Conservation (phyloP, 2,797 vertebrate genomes). For the Anisognathus igniventris region DNA sequence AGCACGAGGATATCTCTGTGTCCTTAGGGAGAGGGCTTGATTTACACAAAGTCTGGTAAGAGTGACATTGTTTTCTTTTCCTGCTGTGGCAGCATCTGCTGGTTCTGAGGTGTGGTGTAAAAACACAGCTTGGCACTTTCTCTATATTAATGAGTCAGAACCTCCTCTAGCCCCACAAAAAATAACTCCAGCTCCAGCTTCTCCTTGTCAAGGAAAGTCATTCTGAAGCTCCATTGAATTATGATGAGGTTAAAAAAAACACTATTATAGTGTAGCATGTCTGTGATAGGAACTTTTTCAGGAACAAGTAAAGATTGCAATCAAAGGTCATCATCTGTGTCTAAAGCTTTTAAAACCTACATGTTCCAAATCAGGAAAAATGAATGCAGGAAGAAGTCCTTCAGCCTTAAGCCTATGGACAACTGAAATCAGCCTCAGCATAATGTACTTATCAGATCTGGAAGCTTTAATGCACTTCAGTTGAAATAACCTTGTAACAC, state of each 20-base stretch:
- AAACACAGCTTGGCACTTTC: background rate
- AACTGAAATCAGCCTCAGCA: constrained; percentile 14
- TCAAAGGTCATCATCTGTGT: background rate
- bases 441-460: constrained; percentile 27
- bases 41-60: background rate
- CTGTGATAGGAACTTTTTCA: background rate
- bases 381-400: background rate
- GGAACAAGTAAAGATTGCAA: background rate
- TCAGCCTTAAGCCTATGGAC: background rate
- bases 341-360: background rate
- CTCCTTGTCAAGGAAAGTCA: background rate
- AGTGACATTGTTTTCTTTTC: background rate
- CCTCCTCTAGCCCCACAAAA: background rate
- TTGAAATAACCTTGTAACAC: background rate
- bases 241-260: background rate
- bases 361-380: background rate
- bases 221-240: background rate
- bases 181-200: background rate
- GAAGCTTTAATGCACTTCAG: background rate
- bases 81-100: background rate
- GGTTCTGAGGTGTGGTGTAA: background rate
- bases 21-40: background rate
- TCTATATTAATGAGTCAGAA: background rate
- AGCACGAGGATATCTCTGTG: background rate
- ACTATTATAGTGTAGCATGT: background rate